Percentiles rank a stretch among this genome's conserved stretches.
These are phyloP conservation scores for Dermatemys mawii DNA, from an alignment of 2,113 vertebrate species.

Conservation along the genomic window DNA sequence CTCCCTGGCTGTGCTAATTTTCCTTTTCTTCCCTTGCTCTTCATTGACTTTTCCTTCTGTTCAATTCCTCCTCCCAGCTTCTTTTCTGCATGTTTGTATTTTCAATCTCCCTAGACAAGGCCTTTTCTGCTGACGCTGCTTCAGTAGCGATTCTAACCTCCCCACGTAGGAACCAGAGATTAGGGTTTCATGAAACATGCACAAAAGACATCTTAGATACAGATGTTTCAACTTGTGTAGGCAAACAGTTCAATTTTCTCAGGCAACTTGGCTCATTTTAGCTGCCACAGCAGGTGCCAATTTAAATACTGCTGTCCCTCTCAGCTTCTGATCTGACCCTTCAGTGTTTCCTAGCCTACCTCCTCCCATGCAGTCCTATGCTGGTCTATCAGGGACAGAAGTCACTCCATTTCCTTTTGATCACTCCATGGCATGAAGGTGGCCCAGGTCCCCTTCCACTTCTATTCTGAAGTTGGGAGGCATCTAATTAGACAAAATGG, in stretches of 20 bases:
- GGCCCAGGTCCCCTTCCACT: not conserved
- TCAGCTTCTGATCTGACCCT: not conserved
- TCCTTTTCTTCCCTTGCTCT: conserved; percentile 13
- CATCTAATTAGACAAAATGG: not conserved
- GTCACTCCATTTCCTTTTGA: not conserved
- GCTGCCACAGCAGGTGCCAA: not conserved
- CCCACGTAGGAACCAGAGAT: not conserved
- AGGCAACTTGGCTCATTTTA: conserved; percentile 16
- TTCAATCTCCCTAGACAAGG: not conserved
- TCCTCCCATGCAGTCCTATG: not conserved
- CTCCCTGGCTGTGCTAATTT: not conserved
- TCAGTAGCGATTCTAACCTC: not conserved
- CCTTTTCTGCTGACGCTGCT: not conserved
- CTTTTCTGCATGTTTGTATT: not conserved
- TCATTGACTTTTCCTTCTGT: not conserved
- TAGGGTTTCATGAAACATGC: not conserved
- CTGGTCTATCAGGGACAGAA: not conserved
- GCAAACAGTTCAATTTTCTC: not conserved
- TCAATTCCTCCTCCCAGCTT: not conserved
- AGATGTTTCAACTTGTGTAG: conserved; percentile 12
- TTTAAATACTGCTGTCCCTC: conserved; percentile 3
- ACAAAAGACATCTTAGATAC: not conserved
- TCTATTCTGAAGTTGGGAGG: not conserved
- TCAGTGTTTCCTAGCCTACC: not conserved
- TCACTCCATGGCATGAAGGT: not conserved